Percentiles rank a stretch among this genome's conserved stretches.
phyloP scores from a whole-genome alignment of 1,140 invertebrate species.

The Pygmarrhopalites habei region DNA sequence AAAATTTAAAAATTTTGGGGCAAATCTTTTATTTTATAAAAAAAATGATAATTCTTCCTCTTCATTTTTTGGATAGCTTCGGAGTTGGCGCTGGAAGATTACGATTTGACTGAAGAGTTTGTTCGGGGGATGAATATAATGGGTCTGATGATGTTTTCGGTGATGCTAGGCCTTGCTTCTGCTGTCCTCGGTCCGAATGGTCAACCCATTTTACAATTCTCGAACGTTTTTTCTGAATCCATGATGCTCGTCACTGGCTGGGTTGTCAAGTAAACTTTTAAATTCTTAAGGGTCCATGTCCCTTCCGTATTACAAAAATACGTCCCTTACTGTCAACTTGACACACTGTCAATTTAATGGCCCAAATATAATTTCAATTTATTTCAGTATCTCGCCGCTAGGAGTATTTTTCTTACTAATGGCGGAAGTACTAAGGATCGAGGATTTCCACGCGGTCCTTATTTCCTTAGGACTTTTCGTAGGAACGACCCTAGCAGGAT shows the following conservation, averaged over 20 bases:
- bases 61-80: too few relatives aligned
- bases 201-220: conserved; percentile 18
- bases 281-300: too few relatives aligned
- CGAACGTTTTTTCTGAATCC: conserved; percentile 6
- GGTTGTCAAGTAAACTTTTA: conserved; percentile 20
- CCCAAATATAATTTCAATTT: too few relatives aligned
- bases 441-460: conserved; percentile 47
- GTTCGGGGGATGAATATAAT: conserved; percentile 23
- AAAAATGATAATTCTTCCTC: too few relatives aligned
- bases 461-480: conserved; percentile 49
- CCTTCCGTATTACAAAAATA: too few relatives aligned
- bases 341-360: too few relatives aligned
- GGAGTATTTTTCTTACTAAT: conserved; percentile 54
- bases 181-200: conserved; percentile 15
- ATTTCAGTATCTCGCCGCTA: conserved; percentile 51
- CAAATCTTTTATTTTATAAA: too few relatives aligned
- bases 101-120: background rate
- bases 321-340: too few relatives aligned
- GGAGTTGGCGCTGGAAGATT: conserved; percentile 2
- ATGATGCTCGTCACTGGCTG: conserved; percentile 21
- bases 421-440: conserved; percentile 50
- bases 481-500: conserved; percentile 45
- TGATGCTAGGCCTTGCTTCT: conserved; percentile 13
- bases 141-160: conserved; percentile 21
- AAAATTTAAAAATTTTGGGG: too few relatives aligned